These are phyloP conservation scores for Philaenus spumarius DNA, from an alignment of 1,140 invertebrate genomes.

Conservation along the genomic window DNA sequence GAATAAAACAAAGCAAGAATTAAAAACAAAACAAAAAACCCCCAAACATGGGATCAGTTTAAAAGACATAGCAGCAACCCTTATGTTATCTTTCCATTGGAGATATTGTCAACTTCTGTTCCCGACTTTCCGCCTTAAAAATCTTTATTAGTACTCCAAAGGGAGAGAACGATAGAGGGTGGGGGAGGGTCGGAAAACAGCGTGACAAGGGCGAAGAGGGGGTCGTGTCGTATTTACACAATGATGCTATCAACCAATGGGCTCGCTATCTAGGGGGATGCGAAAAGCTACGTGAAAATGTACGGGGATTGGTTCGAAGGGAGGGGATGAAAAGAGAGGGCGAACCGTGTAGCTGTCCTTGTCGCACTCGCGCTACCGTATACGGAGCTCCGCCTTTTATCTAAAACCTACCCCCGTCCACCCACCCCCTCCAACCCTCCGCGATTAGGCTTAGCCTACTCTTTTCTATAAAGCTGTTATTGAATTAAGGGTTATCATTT, in stretches of 20 bases:
- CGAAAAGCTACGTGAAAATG: constrained; percentile 23
- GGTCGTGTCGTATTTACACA: too few species aligned
- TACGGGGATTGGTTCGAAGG: constrained; percentile 17
- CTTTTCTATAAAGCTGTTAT: constrained; percentile 45
- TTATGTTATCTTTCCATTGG: constrained; percentile 12
- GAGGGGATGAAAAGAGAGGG: not conserved
- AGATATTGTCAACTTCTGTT: constrained; percentile 14
- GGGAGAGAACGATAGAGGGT: constrained; percentile 20
- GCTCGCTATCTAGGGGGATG: not conserved
- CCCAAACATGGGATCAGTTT: too few species aligned
- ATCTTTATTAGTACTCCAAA: constrained; percentile 9
- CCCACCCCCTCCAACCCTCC: constrained; percentile 23
- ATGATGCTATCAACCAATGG: too few species aligned
- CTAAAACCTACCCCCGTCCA: not conserved
- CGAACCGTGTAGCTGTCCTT: too few species aligned
- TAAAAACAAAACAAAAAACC: too few species aligned
- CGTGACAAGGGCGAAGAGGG: too few species aligned
- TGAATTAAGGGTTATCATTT: constrained; percentile 68
- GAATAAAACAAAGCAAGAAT: too few species aligned
- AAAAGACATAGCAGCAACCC: too few species aligned
- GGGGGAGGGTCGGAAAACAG: too few species aligned
- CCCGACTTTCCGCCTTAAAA: not conserved
- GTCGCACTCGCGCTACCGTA: too few species aligned
- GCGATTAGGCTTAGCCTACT: constrained; percentile 26
- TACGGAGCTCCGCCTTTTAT: not conserved